These are phyloP conservation scores for Moxostoma hubbsi DNA, from an alignment of 2,797 vertebrate species.

Conservation along the genomic window DNA sequence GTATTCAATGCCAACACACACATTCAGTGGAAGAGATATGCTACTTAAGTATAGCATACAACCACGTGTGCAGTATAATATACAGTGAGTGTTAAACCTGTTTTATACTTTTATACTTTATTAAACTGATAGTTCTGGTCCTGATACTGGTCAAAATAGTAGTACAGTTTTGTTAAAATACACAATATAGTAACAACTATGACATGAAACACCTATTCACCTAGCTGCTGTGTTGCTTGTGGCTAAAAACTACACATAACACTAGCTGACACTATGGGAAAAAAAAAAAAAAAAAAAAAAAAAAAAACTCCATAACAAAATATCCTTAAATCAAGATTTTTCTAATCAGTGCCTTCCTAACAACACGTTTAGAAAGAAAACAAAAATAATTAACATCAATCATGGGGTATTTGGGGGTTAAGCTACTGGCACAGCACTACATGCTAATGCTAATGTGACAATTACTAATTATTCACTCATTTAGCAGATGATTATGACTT, in stretches of 20 bases:
- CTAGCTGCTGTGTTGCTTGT: no score
- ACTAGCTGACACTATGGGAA: no score
- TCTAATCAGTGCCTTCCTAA: background rate
- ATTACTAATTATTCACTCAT: conserved; percentile 8
- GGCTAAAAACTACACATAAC: no score
- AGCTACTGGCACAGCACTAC: background rate
- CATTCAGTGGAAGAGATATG: background rate
- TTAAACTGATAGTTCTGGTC: no score
- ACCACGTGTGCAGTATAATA: background rate
- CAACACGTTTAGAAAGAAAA: background rate
- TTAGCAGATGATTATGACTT: background rate
- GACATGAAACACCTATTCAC: no score
- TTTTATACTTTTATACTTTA: background rate
- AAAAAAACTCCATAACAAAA: no score
- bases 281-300: no score
- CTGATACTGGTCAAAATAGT: no score
- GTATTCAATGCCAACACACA: conserved; percentile 1
- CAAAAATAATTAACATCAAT: background rate
- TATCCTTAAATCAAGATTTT: no score
- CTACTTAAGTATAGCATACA: background rate
- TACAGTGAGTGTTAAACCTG: background rate
- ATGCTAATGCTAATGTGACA: background rate
- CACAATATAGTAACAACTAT: no score
- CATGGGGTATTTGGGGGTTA: background rate
- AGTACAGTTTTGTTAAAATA: no score